Conservation (phyloP, 1,140 invertebrate genomes). For the Apis laboriosa region DNA sequence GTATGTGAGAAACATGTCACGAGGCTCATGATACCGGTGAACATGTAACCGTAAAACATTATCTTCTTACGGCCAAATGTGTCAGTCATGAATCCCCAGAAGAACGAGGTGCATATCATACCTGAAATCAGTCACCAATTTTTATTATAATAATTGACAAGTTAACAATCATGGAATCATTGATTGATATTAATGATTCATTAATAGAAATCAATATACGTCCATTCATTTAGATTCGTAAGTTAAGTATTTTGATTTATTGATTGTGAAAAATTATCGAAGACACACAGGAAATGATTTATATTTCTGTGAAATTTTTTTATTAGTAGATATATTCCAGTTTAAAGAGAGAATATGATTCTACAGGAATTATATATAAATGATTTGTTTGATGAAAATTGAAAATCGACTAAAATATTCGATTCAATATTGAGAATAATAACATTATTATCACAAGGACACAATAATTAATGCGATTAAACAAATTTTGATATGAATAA, state of each 20-base stretch:
- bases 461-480: neutral
- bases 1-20: constrained; percentile 80
- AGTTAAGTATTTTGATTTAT: no score
- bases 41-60: constrained; percentile 81
- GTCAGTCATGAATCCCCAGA: constrained; percentile 89
- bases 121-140: constrained; percentile 73
- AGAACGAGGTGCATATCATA: constrained; percentile 81
- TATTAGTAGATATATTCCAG: no score
- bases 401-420: no score
- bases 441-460: neutral
- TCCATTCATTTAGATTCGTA: neutral
- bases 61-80: constrained; percentile 82
- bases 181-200: neutral
- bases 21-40: constrained; percentile 81
- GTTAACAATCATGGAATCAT: neutral
- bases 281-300: no score
- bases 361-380: neutral
- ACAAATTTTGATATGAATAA: neutral
- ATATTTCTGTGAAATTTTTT: no score
- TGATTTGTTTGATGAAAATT: no score
- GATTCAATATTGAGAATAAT: neutral
- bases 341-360: no score
- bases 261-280: neutral
- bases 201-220: no score
- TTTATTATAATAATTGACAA: neutral